phyloP scores from a whole-genome alignment of 2,113 vertebrate species.

The Lampris megalopsis region DNA sequence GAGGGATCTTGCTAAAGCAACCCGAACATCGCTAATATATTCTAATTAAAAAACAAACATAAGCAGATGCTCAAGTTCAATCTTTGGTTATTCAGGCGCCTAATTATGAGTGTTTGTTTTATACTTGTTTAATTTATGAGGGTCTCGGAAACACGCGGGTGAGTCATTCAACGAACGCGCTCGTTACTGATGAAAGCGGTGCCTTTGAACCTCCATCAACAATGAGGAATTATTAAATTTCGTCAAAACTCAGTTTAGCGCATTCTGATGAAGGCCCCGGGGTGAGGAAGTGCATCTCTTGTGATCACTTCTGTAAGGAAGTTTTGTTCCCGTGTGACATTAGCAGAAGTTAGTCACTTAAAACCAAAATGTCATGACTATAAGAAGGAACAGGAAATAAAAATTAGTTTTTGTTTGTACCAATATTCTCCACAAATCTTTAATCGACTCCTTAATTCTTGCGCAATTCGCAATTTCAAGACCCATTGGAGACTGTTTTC shows the following conservation, averaged over 20 bases:
- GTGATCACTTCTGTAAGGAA: too few relatives aligned
- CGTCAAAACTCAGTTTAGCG: constrained; percentile 5
- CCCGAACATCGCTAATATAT: constrained; percentile 55
- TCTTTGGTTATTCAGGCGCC: constrained; percentile 60
- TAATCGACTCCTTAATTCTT: too few relatives aligned
- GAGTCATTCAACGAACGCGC: constrained; percentile 38
- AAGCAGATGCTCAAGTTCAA: constrained; percentile 58
- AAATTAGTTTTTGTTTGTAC: too few relatives aligned
- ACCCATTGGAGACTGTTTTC: neutral
- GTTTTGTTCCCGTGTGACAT: too few relatives aligned
- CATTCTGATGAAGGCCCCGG: neutral
- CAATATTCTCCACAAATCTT: too few relatives aligned
- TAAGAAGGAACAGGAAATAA: too few relatives aligned
- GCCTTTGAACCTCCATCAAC: constrained; percentile 28
- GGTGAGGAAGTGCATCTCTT: neutral
- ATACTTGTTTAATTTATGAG: constrained; percentile 67
- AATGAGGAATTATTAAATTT: constrained; percentile 17
- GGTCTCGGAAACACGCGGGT: constrained; percentile 26
- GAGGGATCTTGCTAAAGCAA: constrained; percentile 50
- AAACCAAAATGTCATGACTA: too few relatives aligned
- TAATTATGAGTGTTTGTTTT: constrained; percentile 70
- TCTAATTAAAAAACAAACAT: constrained; percentile 72
- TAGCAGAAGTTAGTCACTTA: too few relatives aligned
- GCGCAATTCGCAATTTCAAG: too few relatives aligned
- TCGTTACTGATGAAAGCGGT: constrained; percentile 17